Conservation (phyloP, 2,797 vertebrate species). For the Sylvia borin region DNA sequence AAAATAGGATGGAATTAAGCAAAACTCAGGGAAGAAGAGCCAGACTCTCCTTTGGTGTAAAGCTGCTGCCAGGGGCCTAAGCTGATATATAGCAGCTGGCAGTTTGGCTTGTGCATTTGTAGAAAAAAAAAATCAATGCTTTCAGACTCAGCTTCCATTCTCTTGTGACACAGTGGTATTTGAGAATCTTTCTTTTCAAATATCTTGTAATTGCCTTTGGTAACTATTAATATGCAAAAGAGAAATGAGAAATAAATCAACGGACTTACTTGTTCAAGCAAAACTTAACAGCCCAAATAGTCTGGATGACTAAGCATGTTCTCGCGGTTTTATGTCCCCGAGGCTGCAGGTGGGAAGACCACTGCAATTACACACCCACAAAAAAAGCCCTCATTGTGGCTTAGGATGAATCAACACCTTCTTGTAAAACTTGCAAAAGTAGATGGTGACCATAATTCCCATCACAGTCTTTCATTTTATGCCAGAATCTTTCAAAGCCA, state of each 20-base stretch:
- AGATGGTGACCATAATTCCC: background rate
- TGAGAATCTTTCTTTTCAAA: background rate
- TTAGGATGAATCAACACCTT: background rate
- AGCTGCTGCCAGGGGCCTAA: background rate
- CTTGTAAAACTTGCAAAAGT: background rate
- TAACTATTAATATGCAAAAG: background rate
- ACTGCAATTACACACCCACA: background rate
- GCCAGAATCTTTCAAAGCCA: background rate
- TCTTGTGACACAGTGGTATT: background rate
- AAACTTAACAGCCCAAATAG: background rate
- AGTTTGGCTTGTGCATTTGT: background rate
- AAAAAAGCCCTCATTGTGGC: background rate
- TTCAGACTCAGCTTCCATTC: background rate
- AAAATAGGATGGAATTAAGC: conserved; percentile 24
- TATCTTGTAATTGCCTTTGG: background rate
- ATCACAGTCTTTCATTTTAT: background rate
- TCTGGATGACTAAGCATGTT: background rate
- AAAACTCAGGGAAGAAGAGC: background rate
- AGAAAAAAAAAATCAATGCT: background rate
- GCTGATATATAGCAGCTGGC: background rate
- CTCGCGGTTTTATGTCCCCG: background rate
- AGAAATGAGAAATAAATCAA: background rate
- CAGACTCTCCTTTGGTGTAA: background rate
- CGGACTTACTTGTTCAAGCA: background rate
- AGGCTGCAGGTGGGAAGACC: background rate